A percentile compares a stretch with the other conserved stretches of the same genome.
Evolutionary conservation across 2,888 invertebrate genomes (phyloP).

Genomic region (Dromius quadrimaculatus): DNA sequence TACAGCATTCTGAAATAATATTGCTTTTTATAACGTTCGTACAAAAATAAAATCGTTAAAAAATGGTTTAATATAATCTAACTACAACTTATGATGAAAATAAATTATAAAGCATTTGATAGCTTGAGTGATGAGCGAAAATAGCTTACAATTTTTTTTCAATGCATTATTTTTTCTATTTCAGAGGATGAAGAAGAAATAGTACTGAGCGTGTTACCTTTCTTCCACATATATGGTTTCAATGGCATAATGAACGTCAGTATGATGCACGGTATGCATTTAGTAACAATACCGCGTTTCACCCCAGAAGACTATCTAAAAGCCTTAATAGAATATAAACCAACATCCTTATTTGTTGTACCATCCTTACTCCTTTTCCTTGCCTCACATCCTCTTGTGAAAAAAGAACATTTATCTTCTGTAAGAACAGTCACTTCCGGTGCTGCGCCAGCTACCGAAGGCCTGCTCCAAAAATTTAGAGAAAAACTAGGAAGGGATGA

Average conservation of each 20-base stretch:
- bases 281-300: constrained; percentile 79
- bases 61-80: too few species aligned
- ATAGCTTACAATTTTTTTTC: not conserved
- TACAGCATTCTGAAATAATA: too few species aligned
- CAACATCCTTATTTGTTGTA: constrained; percentile 77
- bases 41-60: too few species aligned
- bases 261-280: constrained; percentile 72
- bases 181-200: constrained; percentile 70
- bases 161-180: constrained; percentile 44
- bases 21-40: too few species aligned
- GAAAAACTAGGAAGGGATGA: constrained; percentile 68
- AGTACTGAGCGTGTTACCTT: constrained; percentile 77
- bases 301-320: constrained; percentile 80
- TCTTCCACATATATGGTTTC: constrained; percentile 85
- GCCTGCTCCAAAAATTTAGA: constrained; percentile 73
- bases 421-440: constrained; percentile 77
- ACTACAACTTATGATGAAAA: too few species aligned
- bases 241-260: constrained; percentile 75
- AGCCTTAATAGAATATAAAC: constrained; percentile 72
- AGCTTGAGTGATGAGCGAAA: too few species aligned
- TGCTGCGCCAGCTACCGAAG: constrained; percentile 79
- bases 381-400: constrained; percentile 78
- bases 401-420: constrained; percentile 74
- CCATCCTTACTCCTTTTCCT: constrained; percentile 83
- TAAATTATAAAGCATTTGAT: too few species aligned